Conservation (phyloP, 1,140 invertebrate genomes). For the Pachypsylla venusta region DNA sequence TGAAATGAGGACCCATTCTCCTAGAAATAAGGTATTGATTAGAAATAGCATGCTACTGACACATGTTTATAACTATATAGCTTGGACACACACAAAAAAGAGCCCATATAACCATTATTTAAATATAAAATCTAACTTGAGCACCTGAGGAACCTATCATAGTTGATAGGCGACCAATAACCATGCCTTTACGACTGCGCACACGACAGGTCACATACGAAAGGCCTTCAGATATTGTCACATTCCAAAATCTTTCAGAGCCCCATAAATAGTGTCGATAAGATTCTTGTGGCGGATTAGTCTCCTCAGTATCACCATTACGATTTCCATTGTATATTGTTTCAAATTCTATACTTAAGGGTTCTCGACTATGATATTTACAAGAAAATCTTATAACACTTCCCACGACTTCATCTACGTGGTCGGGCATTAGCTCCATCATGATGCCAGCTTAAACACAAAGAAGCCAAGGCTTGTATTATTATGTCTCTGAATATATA, state of each 20-base stretch:
- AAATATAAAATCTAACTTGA: too few relatives aligned
- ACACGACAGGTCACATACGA: slow-evolving; percentile 28
- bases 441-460: slow-evolving; percentile 31
- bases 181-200: slow-evolving; percentile 23
- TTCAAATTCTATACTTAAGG: slow-evolving; percentile 33
- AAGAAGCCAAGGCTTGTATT: neutral
- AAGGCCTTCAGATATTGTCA: slow-evolving; percentile 12
- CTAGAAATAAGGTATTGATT: too few relatives aligned
- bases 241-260: slow-evolving; percentile 20
- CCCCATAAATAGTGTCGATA: slow-evolving; percentile 17
- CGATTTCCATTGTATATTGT: neutral
- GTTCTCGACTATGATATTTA: slow-evolving; percentile 33
- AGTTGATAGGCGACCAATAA: slow-evolving; percentile 28
- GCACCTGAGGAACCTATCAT: too few relatives aligned
- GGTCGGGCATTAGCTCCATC: slow-evolving; percentile 37
- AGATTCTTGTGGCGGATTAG: slow-evolving; percentile 5
- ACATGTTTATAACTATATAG: too few relatives aligned
- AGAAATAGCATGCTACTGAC: too few relatives aligned
- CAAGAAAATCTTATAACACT: slow-evolving; percentile 34
- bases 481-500: neutral
- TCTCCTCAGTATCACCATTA: slow-evolving; percentile 22
- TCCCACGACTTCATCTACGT: slow-evolving; percentile 29
- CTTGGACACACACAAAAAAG: too few relatives aligned
- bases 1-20: too few relatives aligned
- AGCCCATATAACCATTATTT: too few relatives aligned